phyloP scores from a whole-genome alignment of 2,888 invertebrate genomes.

The Iselma pallidipennis region DNA sequence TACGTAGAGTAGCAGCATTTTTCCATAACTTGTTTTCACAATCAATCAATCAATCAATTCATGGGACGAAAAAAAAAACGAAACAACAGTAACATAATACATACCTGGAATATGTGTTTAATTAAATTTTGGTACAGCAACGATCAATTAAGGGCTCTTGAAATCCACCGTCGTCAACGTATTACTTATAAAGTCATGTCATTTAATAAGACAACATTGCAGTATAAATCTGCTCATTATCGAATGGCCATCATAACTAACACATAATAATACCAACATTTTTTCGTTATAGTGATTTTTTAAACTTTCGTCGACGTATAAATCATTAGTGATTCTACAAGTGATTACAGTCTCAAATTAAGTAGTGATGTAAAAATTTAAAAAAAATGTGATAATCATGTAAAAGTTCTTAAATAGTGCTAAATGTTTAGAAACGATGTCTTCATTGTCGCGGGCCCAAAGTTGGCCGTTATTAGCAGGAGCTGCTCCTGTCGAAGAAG shows the following conservation, averaged over 20 bases:
- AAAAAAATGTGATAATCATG: background rate
- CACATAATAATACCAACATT: no score
- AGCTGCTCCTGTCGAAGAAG: slow-evolving; percentile 61
- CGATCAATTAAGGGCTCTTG: background rate
- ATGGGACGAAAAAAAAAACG: background rate
- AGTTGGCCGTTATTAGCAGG: slow-evolving; percentile 59
- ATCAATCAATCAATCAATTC: background rate
- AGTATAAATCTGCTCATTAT: background rate
- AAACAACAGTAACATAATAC: background rate
- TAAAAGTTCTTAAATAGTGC: background rate
- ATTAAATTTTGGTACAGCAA: slow-evolving; percentile 7
- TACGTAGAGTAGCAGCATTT: background rate
- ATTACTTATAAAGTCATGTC: slow-evolving; percentile 5
- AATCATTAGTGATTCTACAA: no score
- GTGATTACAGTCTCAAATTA: no score
- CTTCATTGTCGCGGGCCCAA: slow-evolving; percentile 58
- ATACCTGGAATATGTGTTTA: background rate
- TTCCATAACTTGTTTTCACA: background rate
- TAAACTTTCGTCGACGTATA: no score
- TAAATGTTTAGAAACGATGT: slow-evolving; percentile 35
- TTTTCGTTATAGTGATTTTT: no score
- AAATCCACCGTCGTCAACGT: background rate
- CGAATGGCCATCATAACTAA: background rate
- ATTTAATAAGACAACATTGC: background rate
- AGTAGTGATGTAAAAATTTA: no score